Conservation (phyloP, 2,797 vertebrate genomes). For the Hydrocynus forskahlii region DNA sequence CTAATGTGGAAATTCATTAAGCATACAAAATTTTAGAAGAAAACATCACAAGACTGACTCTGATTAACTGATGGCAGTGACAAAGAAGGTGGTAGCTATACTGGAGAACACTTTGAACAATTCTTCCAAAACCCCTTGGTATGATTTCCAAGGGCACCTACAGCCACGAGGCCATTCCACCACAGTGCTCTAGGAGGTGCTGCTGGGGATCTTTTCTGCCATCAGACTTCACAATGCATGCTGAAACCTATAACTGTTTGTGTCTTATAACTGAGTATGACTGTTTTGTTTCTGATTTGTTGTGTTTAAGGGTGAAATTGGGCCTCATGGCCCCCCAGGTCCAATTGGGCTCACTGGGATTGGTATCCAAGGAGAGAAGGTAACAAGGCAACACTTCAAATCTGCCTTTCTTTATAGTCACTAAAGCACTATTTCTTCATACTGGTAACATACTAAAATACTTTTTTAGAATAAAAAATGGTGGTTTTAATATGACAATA, state of each 20-base stretch:
- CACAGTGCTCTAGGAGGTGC: neutral
- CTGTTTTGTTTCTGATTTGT: slow-evolving; percentile 36
- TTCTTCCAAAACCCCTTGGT: neutral
- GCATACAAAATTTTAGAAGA: neutral
- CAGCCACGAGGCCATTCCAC: neutral
- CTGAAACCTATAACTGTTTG: slow-evolving; percentile 2
- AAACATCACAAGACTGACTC: neutral
- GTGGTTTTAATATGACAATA: too few relatives aligned
- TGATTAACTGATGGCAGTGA: neutral
- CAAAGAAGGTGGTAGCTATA: neutral
- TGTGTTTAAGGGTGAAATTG: slow-evolving; percentile 82
- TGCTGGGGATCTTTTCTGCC: neutral
- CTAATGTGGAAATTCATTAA: neutral
- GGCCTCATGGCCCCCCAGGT: slow-evolving; percentile 80
- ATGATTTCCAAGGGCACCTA: neutral
- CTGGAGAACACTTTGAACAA: neutral
- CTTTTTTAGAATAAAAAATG: too few relatives aligned
- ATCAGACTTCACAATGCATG: neutral
- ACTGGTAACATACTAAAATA: neutral
- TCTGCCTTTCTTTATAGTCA: too few relatives aligned
- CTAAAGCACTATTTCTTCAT: neutral
- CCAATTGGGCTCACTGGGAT: slow-evolving; percentile 77
- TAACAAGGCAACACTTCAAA: slow-evolving; percentile 50
- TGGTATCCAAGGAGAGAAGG: slow-evolving; percentile 89
- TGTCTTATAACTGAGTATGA: neutral